Percentiles rank a stretch among this genome's conserved stretches.
These are phyloP conservation scores for Clostera curtula DNA, from an alignment of 2,888 invertebrate genomes.

Conservation along the genomic window DNA sequence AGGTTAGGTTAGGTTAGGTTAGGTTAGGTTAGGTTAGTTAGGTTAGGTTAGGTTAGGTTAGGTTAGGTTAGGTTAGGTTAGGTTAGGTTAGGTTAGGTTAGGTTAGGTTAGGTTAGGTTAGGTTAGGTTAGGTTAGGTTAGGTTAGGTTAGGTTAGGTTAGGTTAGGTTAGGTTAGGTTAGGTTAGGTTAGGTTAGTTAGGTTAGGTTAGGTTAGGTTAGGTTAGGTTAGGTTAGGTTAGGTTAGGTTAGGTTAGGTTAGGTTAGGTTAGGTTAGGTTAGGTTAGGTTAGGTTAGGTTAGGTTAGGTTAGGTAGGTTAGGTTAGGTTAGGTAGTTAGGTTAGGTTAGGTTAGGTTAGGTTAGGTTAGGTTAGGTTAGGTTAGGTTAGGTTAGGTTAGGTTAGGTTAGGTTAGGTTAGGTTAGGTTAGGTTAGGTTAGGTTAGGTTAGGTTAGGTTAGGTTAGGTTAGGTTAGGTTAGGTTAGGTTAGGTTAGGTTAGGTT, in stretches of 20 bases:
- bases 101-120: conserved; percentile 13
- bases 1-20: conserved; percentile 18
- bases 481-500: conserved; percentile 12
- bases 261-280: conserved; percentile 19
- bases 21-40: conserved; percentile 13
- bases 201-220: conserved; percentile 8
- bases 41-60: conserved; percentile 8
- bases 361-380: conserved; percentile 11
- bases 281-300: conserved; percentile 15
- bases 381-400: conserved; percentile 11
- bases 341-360: conserved; percentile 15
- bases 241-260: conserved; percentile 17
- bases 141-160: conserved; percentile 16
- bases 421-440: conserved; percentile 19
- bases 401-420: conserved; percentile 17
- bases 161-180: conserved; percentile 8
- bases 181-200: conserved; percentile 1
- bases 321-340: conserved; percentile 8
- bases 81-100: conserved; percentile 13
- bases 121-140: conserved; percentile 14
- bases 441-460: conserved; percentile 19
- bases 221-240: conserved; percentile 14
- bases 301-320: too few species aligned
- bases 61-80: conserved; percentile 13
- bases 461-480: conserved; percentile 16